Percentiles rank a stretch among this genome's conserved stretches.
Conservation (phyloP, 2,113 vertebrate species). For the Rhegmatorhina hoffmannsi region DNA sequence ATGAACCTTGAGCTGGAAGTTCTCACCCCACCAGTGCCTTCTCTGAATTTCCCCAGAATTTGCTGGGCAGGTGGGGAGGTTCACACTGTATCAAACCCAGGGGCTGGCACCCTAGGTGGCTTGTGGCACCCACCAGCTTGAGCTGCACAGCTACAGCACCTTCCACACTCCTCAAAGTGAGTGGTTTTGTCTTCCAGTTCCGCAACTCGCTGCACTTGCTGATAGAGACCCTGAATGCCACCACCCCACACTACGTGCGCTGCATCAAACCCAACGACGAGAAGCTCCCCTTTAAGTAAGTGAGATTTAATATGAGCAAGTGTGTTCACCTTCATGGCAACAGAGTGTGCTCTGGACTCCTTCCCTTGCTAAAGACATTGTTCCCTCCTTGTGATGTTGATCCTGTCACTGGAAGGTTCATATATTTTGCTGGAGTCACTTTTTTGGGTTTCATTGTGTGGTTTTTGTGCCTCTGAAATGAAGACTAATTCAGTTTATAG, state of each 20-base stretch:
- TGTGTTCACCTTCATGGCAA: fast-evolving
- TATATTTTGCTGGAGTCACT: neutral
- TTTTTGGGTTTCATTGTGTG: neutral
- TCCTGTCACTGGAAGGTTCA: fast-evolving
- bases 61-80: neutral
- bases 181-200: slow-evolving; percentile 78
- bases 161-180: neutral
- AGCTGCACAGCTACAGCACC: neutral
- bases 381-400: neutral
- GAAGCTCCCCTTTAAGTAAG: slow-evolving; percentile 92
- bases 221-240: slow-evolving; percentile 95
- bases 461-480: neutral
- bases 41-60: neutral
- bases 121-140: neutral
- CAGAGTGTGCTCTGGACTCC: fast-evolving
- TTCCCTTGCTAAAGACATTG: neutral
- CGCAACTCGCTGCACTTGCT: slow-evolving; percentile 89
- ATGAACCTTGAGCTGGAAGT: neutral
- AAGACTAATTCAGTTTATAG: neutral
- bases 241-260: slow-evolving; percentile 94
- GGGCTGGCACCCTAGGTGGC: neutral
- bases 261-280: slow-evolving; percentile 95
- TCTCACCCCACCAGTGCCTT: neutral
- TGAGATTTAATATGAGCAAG: neutral
- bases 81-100: fast-evolving